Base-by-base conservation (phyloP, 1,140 invertebrate genomes). In the Lepidostoma basale region DNA sequence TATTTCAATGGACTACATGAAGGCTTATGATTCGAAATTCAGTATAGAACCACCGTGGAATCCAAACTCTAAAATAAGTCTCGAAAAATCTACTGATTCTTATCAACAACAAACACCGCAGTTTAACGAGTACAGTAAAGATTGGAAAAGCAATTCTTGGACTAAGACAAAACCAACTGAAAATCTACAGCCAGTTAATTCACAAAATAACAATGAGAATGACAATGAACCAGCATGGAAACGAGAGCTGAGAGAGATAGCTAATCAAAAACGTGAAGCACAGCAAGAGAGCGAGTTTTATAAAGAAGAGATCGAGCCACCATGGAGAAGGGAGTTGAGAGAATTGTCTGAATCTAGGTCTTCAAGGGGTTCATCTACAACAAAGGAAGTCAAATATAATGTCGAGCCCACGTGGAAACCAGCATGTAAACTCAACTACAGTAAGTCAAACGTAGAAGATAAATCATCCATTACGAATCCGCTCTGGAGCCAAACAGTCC, bases 401-500 rank as follows among this genome's bases (percentile, higher is more conserved):
- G 22, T 8, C 8, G 33, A 60, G 8, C 20, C 22, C 9, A 16
- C 42, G 6, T 65, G 62, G 56, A 66, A 66, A 28, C 22, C 39
- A 9, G 22, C 56, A 30, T 56, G 18, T 2, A 33, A 60, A 49
- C 30, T 39, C 14, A 54, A 64, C 23, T 42, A 59, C 25, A 62
- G 39, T 28, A 30, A 30, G 36, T 56, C 52, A 56, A 44, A 30
- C 26, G 26, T 59, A 3, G 33, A 59, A 28, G 62, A 63, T 3
- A 70, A 66, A 26, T 25, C 39, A n/a, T 12, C 39, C 0, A 47
- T 26, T 22, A 26, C 28, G 14, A 47, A 77, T 12, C 75, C 75
- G 1, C 76, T 77, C n/a, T 83, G 82, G 82, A 83, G 79, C 63
- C 82, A 83, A 70, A 82, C 82, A 1, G 63, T 83, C 45, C 74